phyloP scores from a whole-genome alignment of 2,113 vertebrate species.

The Baryphthengus martii region DNA sequence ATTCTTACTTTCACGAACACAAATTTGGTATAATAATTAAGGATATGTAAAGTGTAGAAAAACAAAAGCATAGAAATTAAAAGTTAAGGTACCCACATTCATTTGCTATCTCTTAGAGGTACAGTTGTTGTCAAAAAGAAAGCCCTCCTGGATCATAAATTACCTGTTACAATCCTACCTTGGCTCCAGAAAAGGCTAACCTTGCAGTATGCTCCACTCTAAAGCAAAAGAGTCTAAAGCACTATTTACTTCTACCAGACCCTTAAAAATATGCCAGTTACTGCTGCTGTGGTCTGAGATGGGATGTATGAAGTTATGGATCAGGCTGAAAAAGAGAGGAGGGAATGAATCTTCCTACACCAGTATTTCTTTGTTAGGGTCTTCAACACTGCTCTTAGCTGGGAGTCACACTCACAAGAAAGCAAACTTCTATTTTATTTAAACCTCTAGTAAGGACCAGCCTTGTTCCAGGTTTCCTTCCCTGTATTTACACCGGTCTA shows the following conservation, averaged over 20 bases:
- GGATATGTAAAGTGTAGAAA: background rate
- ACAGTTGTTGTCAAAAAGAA: background rate
- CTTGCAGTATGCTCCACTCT: background rate
- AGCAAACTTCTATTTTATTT: background rate
- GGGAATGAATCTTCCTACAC: background rate
- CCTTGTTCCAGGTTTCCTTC: background rate
- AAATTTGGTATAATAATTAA: background rate
- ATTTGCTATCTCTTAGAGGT: background rate
- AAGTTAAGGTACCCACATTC: background rate
- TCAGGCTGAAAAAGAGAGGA: background rate
- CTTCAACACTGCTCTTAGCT: background rate
- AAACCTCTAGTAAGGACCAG: background rate
- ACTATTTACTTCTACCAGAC: background rate
- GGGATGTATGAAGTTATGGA: background rate
- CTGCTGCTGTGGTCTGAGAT: background rate
- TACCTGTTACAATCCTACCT: background rate
- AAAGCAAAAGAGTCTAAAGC: background rate
- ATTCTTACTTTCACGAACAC: background rate
- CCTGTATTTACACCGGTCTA: background rate
- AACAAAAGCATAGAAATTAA: background rate
- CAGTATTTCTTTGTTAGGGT: background rate
- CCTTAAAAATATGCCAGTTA: background rate
- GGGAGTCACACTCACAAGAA: background rate
- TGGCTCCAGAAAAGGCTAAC: background rate
- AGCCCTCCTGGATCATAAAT: background rate